Evolutionary conservation across 2,888 invertebrate species (phyloP), one percentile per base, ranked within the genome.

Genomic region (Nebria brevicollis): DNA sequence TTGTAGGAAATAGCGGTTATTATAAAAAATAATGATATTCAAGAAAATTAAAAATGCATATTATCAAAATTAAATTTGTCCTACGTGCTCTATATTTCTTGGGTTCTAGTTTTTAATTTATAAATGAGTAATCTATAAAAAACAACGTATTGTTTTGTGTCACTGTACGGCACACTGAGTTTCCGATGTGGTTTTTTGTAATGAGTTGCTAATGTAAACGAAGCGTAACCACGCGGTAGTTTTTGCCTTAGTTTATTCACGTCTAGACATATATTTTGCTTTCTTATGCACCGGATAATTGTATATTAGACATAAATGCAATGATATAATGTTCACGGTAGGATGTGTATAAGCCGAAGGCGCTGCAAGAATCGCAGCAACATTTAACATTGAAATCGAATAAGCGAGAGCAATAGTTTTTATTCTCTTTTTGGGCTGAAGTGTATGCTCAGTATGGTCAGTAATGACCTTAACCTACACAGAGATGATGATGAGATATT

Each of bases 251-350:
- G 20, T 73, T 79, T 79, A 75, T 80, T 54, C 75, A 77, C 42
- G 81, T 83, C 83, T 83, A 83, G 83, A 83, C 83, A 15, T 73
- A 42, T 77, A 75, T 83, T 83, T 83, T 82, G 82, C 82, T 83
- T 83, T 83, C 83, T 73, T 70, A 72, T 81, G 73, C 78, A 82
- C 72, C 34, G 72, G 75, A 75, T 80, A 80, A 80, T 80, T 80
- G 72, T 74, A 75, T 43, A 66, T 80, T 75, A 80, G 72, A 70
- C 25, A 75, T 64, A 25, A 34, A 8, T 80, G 75, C 75, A 80
- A 54, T 80, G 80, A 75, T 80, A 80, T 80, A 80, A 80, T 79
- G 43, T 42, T 43, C 42, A 54, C n/a, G 72, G 41, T 15, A 8
- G 34, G 42, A 73, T 72, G 77, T 15, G 65, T 72, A 26, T 43